Conservation (phyloP, 2,888 invertebrate genomes). For the Cheilosia urbana region DNA sequence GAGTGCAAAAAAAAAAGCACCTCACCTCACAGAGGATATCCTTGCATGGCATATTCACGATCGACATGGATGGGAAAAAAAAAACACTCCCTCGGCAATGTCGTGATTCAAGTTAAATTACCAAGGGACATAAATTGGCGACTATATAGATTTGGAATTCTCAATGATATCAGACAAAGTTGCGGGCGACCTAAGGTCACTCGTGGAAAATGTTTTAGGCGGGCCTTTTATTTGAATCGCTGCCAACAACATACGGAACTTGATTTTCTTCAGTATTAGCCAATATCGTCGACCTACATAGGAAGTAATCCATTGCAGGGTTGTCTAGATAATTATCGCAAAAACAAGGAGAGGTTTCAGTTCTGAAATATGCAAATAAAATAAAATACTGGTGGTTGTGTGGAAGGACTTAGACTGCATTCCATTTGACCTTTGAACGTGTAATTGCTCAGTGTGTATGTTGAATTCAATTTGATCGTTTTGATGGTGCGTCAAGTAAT, state of each 20-base stretch:
- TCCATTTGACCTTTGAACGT: slow-evolving; percentile 54
- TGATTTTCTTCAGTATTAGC: slow-evolving; percentile 15
- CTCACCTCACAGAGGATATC: slow-evolving; percentile 21
- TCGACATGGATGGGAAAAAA: slow-evolving; percentile 21
- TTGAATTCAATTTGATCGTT: slow-evolving; percentile 48
- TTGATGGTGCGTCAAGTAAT: slow-evolving; percentile 57
- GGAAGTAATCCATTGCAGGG: slow-evolving; percentile 56
- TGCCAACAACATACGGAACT: slow-evolving; percentile 35
- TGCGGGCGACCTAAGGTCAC: slow-evolving; percentile 42
- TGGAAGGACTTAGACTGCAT: background rate
- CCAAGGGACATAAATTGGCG: slow-evolving; percentile 13
- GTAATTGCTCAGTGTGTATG: slow-evolving; percentile 24
- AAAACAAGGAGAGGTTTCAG: slow-evolving; percentile 51
- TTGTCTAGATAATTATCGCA: slow-evolving; percentile 72
- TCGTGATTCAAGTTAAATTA: slow-evolving; percentile 35
- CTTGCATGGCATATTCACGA: slow-evolving; percentile 41
- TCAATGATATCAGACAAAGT: slow-evolving; percentile 18
- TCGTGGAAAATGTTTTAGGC: background rate
- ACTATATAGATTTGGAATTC: slow-evolving; percentile 27
- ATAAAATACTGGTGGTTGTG: slow-evolving; percentile 41
- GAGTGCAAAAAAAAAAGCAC: slow-evolving; percentile 3
- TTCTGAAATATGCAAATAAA: slow-evolving; percentile 59
- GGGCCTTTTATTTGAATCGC: slow-evolving; percentile 27
- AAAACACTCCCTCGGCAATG: slow-evolving; percentile 5
- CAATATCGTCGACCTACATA: slow-evolving; percentile 39